Conservation (phyloP, 2,113 vertebrate species). For the Leiothrix lutea region DNA sequence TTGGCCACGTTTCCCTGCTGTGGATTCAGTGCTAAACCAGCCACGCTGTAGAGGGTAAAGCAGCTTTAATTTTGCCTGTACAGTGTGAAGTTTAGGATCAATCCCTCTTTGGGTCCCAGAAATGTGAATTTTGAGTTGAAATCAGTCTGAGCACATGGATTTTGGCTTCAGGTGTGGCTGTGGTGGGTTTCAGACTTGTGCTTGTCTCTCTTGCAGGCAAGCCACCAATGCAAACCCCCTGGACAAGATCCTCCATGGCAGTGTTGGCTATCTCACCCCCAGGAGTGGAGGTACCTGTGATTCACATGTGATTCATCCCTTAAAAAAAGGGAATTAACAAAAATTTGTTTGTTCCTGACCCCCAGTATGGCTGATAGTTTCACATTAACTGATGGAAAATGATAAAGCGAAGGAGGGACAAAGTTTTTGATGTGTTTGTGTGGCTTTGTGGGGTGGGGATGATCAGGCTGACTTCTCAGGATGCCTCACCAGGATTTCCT, state of each 20-base stretch:
- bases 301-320: background rate
- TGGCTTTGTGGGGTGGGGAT: background rate
- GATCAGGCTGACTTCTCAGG: rapidly evolving
- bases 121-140: background rate
- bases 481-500: background rate
- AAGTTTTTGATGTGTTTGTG: background rate
- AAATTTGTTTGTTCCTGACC: rapidly evolving
- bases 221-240: constrained; percentile 91
- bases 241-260: constrained; percentile 93
- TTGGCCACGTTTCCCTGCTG: background rate
- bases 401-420: rapidly evolving
- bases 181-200: background rate
- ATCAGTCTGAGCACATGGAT: background rate
- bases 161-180: background rate
- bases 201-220: constrained; percentile 78
- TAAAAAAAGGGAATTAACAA: background rate
- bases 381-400: background rate
- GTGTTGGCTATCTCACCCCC: constrained; percentile 90
- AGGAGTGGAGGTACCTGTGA: constrained; percentile 85
- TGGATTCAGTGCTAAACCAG: background rate
- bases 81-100: background rate
- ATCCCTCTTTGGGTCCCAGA: background rate
- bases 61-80: background rate
- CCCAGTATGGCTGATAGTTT: rapidly evolving
- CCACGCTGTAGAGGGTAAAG: background rate